Conservation (phyloP, 2,113 vertebrate genomes). For the Sorex araneus region DNA sequence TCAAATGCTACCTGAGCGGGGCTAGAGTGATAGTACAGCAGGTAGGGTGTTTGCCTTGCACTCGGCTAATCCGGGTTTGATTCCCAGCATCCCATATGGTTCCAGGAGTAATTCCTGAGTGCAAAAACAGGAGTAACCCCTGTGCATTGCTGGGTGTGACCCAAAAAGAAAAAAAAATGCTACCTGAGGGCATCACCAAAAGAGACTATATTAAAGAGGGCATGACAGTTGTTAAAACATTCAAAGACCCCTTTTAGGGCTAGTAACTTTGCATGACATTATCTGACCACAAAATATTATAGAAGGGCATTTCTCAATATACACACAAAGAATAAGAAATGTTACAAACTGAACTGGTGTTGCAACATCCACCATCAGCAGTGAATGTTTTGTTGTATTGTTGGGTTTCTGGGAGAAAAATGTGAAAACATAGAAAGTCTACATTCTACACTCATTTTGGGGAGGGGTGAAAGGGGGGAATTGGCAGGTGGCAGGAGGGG, state of each 20-base stretch:
- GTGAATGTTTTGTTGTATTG: background rate
- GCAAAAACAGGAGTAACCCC: no score
- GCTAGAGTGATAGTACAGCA: no score
- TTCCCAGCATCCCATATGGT: no score
- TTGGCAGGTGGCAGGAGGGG: no score
- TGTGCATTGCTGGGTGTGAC: no score
- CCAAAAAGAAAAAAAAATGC: no score
- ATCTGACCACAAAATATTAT: conserved; percentile 44
- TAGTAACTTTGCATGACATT: conserved; percentile 22
- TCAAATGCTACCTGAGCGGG: background rate
- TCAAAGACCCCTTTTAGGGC: conserved; percentile 23
- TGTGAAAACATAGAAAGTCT: background rate
- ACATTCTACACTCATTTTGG: background rate
- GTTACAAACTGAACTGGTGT: background rate
- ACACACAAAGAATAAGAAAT: conserved; percentile 45
- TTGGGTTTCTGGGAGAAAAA: background rate
- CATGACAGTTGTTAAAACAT: background rate
- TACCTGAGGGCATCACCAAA: background rate
- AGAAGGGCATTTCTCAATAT: background rate
- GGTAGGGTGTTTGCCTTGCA: no score
- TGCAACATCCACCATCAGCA: conserved; percentile 16
- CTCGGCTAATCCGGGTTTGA: no score
- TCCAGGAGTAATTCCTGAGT: no score
- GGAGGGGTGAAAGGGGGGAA: no score
- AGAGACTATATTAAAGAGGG: conserved; percentile 44